Conservation (phyloP, 2,113 vertebrate genomes). For the Dipodomys ordii region DNA sequence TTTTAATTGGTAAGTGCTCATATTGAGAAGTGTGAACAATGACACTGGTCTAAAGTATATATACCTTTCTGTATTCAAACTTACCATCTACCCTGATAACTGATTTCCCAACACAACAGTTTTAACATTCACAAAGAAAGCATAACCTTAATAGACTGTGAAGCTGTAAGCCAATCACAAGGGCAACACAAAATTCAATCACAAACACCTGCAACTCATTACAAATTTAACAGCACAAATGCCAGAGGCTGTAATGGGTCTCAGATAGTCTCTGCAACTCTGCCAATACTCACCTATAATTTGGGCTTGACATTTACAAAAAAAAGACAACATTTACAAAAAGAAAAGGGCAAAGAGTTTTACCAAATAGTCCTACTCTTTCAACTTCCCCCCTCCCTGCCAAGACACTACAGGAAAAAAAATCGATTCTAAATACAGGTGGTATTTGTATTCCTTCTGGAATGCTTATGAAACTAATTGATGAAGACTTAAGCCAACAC, state of each 20-base stretch:
- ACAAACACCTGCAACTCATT: constrained; percentile 78
- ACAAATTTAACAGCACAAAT: constrained; percentile 78
- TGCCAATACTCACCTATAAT: constrained; percentile 76
- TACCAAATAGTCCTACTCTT: constrained; percentile 76
- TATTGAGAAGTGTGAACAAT: not conserved
- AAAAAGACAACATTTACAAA: constrained; percentile 82
- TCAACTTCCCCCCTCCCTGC: constrained; percentile 68
- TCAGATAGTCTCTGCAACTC: constrained; percentile 69
- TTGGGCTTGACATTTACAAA: constrained; percentile 79
- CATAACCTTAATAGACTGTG: constrained; percentile 57
- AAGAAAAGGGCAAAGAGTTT: constrained; percentile 82
- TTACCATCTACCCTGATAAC: constrained; percentile 36
- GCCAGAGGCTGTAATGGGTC: constrained; percentile 77
- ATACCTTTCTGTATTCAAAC: constrained; percentile 25
- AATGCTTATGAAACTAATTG: constrained; percentile 71
- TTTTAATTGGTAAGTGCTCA: not conserved
- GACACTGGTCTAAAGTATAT: not conserved
- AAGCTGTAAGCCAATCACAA: constrained; percentile 70
- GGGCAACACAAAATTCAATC: constrained; percentile 73
- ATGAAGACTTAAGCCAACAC: constrained; percentile 70
- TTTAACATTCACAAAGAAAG: constrained; percentile 62
- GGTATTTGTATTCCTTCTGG: constrained; percentile 70
- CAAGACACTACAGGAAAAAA: constrained; percentile 53
- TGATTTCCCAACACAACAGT: constrained; percentile 41
- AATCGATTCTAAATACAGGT: constrained; percentile 77